Conservation (phyloP, 2,797 vertebrate genomes). For the Malacoraja senta region DNA sequence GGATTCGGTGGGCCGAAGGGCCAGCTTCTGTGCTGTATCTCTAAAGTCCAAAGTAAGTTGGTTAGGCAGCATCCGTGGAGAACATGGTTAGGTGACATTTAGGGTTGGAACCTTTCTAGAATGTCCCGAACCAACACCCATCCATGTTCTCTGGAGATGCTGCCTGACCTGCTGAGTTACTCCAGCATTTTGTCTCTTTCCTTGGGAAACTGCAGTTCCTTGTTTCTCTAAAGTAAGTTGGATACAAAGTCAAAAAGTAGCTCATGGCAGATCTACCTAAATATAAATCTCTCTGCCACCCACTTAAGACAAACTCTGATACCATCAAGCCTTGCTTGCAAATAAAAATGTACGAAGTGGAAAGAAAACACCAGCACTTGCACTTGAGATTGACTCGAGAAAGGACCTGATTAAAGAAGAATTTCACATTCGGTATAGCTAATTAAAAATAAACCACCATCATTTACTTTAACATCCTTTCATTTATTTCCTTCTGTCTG, state of each 20-base stretch:
- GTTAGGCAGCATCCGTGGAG: too few relatives aligned
- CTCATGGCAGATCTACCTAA: neutral
- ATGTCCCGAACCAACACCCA: too few relatives aligned
- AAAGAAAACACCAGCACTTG: neutral
- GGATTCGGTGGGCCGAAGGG: too few relatives aligned
- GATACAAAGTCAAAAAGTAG: neutral
- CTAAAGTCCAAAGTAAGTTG: too few relatives aligned
- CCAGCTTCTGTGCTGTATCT: too few relatives aligned
- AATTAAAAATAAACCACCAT: conserved; percentile 31
- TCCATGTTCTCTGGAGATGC: too few relatives aligned
- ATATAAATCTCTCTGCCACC: neutral
- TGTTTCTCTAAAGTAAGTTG: neutral
- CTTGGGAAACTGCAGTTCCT: too few relatives aligned
- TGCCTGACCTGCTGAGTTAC: too few relatives aligned
- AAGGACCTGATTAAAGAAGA: neutral
- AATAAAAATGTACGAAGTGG: neutral
- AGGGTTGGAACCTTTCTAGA: too few relatives aligned
- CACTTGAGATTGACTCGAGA: neutral
- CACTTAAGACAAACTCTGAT: neutral
- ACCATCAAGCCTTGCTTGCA: neutral
- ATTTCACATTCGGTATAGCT: neutral
- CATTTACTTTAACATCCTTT: conserved; percentile 12
- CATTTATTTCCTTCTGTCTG: neutral
- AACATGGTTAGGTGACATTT: too few relatives aligned
- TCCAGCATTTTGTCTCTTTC: too few relatives aligned